Percentiles rank a stretch among this genome's conserved stretches.
These are phyloP conservation scores for Trileptium ribeirensis DNA, from an alignment of 2,888 invertebrate genomes.

Conservation along the genomic window DNA sequence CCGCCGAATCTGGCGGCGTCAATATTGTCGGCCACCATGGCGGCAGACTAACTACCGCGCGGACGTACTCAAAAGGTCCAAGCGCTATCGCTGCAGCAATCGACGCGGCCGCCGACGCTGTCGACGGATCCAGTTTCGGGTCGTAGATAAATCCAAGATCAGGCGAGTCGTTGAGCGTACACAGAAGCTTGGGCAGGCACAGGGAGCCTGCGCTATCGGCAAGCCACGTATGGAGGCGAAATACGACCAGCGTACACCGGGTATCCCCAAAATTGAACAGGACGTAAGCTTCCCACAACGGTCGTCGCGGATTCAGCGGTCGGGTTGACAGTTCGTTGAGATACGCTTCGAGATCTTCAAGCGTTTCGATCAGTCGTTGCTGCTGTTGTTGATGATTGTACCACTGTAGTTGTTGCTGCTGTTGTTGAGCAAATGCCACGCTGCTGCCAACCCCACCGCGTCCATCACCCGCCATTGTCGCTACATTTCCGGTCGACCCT, in stretches of 20 bases:
- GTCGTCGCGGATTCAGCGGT: conserved; percentile 53
- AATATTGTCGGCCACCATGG: too few species aligned
- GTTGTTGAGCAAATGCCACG: not conserved
- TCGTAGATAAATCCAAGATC: conserved; percentile 21
- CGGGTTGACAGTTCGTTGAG: conserved; percentile 54
- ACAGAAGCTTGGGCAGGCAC: conserved; percentile 22
- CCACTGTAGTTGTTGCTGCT: not conserved
- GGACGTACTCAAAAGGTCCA: not conserved
- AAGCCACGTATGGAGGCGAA: conserved; percentile 16
- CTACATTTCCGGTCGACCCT: not conserved
- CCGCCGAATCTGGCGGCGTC: too few species aligned
- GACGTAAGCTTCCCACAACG: conserved; percentile 59
- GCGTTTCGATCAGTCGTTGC: conserved; percentile 33
- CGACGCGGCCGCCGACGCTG: not conserved
- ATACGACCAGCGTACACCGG: conserved; percentile 24
- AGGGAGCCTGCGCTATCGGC: conserved; percentile 14
- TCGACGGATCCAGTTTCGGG: conserved; percentile 22
- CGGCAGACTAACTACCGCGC: not conserved
- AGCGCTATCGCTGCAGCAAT: not conserved
- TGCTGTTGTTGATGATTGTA: not conserved
- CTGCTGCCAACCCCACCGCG: too few species aligned
- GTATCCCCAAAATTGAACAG: conserved; percentile 53
- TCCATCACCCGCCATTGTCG: too few species aligned
- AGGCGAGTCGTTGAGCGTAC: conserved; percentile 14
- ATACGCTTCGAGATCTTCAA: conserved; percentile 54